Conservation (phyloP, 2,113 vertebrate genomes). For the Heterotilapia buettikoferi region DNA sequence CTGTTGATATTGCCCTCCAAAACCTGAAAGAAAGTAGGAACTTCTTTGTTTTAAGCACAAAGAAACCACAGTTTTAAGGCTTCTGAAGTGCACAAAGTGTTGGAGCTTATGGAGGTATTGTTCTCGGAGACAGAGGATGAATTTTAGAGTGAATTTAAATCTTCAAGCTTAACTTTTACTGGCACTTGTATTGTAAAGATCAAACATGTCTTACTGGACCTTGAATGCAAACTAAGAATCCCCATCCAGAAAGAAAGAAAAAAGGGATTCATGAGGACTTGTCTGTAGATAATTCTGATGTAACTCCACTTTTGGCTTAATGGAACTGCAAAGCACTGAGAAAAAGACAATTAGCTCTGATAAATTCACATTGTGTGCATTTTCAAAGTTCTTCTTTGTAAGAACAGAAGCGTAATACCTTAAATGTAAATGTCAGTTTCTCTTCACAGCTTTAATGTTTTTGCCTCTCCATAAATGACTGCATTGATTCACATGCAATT, state of each 20-base stretch:
- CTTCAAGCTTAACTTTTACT: constrained; percentile 60
- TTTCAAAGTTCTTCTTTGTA: neutral
- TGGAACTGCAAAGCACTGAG: neutral
- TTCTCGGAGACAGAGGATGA: constrained; percentile 53
- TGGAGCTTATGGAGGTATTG: constrained; percentile 62
- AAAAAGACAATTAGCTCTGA: constrained; percentile 17
- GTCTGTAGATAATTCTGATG: constrained; percentile 42
- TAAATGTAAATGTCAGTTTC: neutral
- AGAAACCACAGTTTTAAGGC: constrained; percentile 49
- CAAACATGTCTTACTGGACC: constrained; percentile 58
- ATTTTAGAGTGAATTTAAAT: constrained; percentile 69
- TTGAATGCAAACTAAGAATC: constrained; percentile 59
- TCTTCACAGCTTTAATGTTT: neutral
- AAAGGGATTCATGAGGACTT: constrained; percentile 12
- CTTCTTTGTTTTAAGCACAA: constrained; percentile 64
- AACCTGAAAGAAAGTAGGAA: constrained; percentile 43
- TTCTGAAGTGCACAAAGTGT: constrained; percentile 75
- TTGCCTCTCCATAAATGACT: neutral
- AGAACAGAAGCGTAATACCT: neutral
- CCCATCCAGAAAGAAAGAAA: constrained; percentile 11
- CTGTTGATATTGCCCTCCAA: constrained; percentile 52
- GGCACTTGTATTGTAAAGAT: constrained; percentile 63
- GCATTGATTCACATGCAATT: neutral
- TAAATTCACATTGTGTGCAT: neutral
- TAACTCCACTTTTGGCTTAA: constrained; percentile 11